Base-by-base conservation (phyloP, 2,888 invertebrate species). In the Blastobasis adustella region DNA sequence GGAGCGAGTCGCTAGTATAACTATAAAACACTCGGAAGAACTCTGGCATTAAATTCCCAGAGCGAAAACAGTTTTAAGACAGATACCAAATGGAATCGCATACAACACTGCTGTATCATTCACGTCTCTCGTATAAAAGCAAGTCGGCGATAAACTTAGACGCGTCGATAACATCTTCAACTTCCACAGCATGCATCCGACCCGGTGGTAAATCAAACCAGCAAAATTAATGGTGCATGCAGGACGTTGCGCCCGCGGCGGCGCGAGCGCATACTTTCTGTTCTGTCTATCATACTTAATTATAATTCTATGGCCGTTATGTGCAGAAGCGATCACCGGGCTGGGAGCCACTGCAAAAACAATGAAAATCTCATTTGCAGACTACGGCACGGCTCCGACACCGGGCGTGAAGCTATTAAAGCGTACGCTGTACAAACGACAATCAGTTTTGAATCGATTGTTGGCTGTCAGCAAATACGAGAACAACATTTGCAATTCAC, bases 181-280 rank as follows among this genome's bases (percentile, higher is more conserved):
- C 23, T 23, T 23, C 23, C 23, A 23, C 23, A 23, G 41, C 7
- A 8, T 40, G 9, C 41, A 40, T 40, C 7, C 41, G 41, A 8
- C 41, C 41, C 9, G 9, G 9, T 8, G 9, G 41, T 40, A 9
- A 40, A 40, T 6, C 41, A 40, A 40, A 40, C 41, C 41, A 8
- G 9, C 9, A 69, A 73, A 76, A 65, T 82, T 76, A 85, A 79
- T 84, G 79, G 81, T 77, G 84, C 85, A 72, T 84, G 71, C 68
- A 75, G 82, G 65, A 69, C 83, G 58, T 77, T 84, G 82, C 78
- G 76, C 82, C 74, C 73, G 60, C 23, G 23, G 23, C 23, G 23
- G 2, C 23, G 23, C 23, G 67, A 67, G 69, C 69, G 67, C 67
- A 67, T 59, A 62, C 69, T 71, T 77, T 73, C 73, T 69, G 67